Evolutionary conservation across 2,888 invertebrate species (phyloP), one percentile per base, ranked within the genome.

Genomic region (Lapara coniferarum): DNA sequence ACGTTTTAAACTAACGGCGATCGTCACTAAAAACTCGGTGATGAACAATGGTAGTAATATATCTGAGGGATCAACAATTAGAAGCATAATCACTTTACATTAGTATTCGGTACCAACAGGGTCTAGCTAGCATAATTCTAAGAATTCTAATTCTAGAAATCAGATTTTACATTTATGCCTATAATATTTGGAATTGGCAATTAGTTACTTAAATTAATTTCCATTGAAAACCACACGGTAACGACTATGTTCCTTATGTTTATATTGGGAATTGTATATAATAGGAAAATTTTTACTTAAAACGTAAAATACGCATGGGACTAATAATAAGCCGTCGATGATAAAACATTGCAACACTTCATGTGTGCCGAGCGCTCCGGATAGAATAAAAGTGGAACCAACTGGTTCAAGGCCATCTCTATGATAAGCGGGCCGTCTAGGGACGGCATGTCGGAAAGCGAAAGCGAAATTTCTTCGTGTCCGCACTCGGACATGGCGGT

Each of bases 371-470:
- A 63, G 63, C 49, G 49, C 63, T 46, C 63, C 63, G 63, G 63
- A 63, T 63, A 63, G 63, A 63, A 63, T 63, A 63, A 63, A 63
- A 63, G 63, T 63, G 63, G 63, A 49, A 63, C 19, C 46, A 63
- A 63, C 63, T 63, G 19, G 63, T 46, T 49, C 63, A 63, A 63
- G 63, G 63, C 63, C 63, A 63, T 63, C 63, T 63, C 63, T 63
- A 63, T 63, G 63, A 63, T 63, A 63, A 63, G 63, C 63, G 63
- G 59, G 49, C 63, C 49, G 49, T 63, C 63, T 63, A 63, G 63
- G 63, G 49, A 63, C 63, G 46, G 19, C 16, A 63, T 63, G 63
- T 63, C 63, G 63, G 63, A 63, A 63, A 63, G 63, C 63, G 63
- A 63, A 63, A 63, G 63, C 63, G 63, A 25, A 49, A 63, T 63